phyloP scores from a whole-genome alignment of 2,888 invertebrate genomes.

The Drosophila meridionalis region DNA sequence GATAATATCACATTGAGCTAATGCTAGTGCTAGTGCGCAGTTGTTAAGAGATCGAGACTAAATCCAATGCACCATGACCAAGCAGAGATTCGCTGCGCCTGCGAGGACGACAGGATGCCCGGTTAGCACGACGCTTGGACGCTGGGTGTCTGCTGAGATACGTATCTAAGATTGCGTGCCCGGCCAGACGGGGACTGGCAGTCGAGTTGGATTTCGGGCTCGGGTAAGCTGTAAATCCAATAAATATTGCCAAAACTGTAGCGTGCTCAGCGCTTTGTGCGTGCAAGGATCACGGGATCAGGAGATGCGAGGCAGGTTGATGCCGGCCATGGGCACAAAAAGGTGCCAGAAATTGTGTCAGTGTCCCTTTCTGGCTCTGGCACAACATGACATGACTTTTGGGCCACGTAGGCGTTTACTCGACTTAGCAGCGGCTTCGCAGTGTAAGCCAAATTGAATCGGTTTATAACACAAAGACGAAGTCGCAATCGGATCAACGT shows the following conservation, averaged over 20 bases:
- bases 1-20: constrained; percentile 38
- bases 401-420: constrained; percentile 83
- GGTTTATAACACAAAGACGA: constrained; percentile 49
- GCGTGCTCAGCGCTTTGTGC: constrained; percentile 69
- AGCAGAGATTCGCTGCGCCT: constrained; percentile 63
- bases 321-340: constrained; percentile 16
- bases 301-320: constrained; percentile 36
- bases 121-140: constrained; percentile 21
- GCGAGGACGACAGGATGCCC: constrained; percentile 42
- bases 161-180: constrained; percentile 65
- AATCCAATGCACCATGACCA: constrained; percentile 70
- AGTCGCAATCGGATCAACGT: constrained; percentile 64
- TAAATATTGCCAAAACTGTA: constrained; percentile 82
- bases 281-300: constrained; percentile 64
- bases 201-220: constrained; percentile 4
- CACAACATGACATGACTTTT: constrained; percentile 84
- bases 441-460: constrained; percentile 84
- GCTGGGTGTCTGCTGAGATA: constrained; percentile 33
- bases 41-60: constrained; percentile 43
- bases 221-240: constrained; percentile 81
- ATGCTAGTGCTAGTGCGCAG: constrained; percentile 28
- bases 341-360: constrained; percentile 76
- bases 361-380: constrained; percentile 35
- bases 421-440: constrained; percentile 83
- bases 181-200: constrained; percentile 3